Evolutionary conservation across 2,888 invertebrate genomes (phyloP).

Genomic region (Ctena decussata): DNA sequence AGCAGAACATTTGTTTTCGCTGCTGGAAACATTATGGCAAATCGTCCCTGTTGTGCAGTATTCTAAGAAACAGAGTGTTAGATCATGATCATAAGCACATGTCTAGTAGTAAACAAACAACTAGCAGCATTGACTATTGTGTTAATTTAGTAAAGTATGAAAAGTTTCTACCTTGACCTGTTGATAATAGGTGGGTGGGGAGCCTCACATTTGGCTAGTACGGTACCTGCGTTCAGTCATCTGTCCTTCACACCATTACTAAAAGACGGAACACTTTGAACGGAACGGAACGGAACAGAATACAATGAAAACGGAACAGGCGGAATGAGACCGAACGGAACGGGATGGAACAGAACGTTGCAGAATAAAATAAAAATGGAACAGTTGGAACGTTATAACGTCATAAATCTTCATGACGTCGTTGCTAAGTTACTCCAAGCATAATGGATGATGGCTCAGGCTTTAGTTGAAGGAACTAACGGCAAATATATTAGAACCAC

Average conservation of each 20-base stretch:
- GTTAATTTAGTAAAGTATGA: conserved; percentile 60
- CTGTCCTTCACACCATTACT: background rate
- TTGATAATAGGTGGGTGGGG: background rate
- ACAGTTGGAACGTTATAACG: too few species aligned
- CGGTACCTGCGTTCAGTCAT: background rate
- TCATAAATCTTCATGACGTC: too few species aligned
- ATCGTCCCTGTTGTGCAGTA: background rate
- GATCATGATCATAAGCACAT: background rate
- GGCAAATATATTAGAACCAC: too few species aligned
- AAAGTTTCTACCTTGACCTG: background rate
- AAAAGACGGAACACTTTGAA: too few species aligned
- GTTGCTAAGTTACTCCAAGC: too few species aligned
- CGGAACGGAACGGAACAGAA: background rate
- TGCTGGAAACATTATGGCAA: background rate
- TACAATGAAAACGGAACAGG: too few species aligned
- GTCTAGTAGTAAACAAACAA: background rate
- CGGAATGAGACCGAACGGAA: too few species aligned
- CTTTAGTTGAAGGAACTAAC: too few species aligned
- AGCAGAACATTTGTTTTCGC: background rate
- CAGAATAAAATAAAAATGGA: too few species aligned
- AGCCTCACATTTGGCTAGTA: background rate
- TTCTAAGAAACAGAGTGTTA: background rate
- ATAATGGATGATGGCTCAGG: too few species aligned
- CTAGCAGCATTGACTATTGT: conserved; percentile 50
- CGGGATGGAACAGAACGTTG: too few species aligned